Conservation (phyloP, 2,113 vertebrate species). For the Eulemur rufifrons region DNA sequence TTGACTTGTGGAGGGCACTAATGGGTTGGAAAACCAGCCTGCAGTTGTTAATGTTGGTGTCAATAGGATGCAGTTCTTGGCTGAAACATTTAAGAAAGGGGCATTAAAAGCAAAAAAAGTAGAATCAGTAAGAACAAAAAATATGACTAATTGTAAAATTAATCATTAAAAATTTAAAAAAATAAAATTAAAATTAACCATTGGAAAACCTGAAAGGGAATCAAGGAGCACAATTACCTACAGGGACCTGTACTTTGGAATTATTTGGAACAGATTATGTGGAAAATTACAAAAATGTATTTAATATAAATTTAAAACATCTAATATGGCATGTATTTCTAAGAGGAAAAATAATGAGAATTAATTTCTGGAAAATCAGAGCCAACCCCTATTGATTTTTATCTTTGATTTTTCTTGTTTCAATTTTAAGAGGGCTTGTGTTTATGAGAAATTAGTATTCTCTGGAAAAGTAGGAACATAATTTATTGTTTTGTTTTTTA, state of each 20-base stretch:
- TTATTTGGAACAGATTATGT: constrained; percentile 43
- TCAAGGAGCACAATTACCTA: constrained; percentile 68
- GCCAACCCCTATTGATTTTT: background rate
- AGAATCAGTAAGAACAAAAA: constrained; percentile 76
- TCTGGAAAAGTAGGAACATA: background rate
- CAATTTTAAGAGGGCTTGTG: background rate
- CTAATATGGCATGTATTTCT: background rate
- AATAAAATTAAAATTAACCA: too few relatives aligned
- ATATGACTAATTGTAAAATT: constrained; percentile 79
- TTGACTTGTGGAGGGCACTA: constrained; percentile 81
- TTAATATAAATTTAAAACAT: background rate
- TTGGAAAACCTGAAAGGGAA: constrained; percentile 77
- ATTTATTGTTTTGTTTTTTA: background rate
- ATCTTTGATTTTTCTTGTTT: constrained; percentile 9
- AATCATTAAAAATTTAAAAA: too few relatives aligned
- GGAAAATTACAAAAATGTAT: background rate
- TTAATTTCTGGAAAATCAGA: background rate
- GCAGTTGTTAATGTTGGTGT: constrained; percentile 79
- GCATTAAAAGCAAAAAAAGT: constrained; percentile 78
- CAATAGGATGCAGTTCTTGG: constrained; percentile 82
- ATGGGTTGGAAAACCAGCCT: constrained; percentile 81
- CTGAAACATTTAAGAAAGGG: constrained; percentile 80
- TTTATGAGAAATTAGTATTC: background rate
- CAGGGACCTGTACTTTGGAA: constrained; percentile 60
- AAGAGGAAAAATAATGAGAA: background rate